phyloP scores from a whole-genome alignment of 2,888 invertebrate genomes.

The Pteria penguin region DNA sequence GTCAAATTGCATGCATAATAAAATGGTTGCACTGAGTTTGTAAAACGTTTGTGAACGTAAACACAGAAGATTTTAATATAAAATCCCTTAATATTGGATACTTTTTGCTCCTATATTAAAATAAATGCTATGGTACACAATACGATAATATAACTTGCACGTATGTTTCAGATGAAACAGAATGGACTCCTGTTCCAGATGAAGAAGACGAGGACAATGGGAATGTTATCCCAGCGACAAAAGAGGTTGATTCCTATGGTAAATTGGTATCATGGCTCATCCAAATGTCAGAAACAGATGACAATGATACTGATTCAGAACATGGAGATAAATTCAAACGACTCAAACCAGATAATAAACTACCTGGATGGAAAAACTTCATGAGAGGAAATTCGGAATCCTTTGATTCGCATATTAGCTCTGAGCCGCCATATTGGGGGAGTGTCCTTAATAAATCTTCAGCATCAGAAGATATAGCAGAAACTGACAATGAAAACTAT shows the following conservation, averaged over 20 bases:
- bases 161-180: constrained; percentile 14
- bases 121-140: too few species aligned
- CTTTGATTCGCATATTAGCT: constrained; percentile 22
- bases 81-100: too few species aligned
- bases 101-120: too few species aligned
- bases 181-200: not conserved
- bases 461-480: constrained; percentile 20
- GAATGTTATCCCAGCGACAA: not conserved
- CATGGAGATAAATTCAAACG: not conserved
- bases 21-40: too few species aligned
- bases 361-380: not conserved
- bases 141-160: too few species aligned
- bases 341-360: not conserved
- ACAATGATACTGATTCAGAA: constrained; percentile 4
- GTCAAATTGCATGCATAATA: too few species aligned
- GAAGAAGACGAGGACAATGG: too few species aligned
- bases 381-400: constrained; percentile 12
- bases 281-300: constrained; percentile 33
- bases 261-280: constrained; percentile 36
- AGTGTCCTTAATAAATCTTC: constrained; percentile 6
- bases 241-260: constrained; percentile 25
- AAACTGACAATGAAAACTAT: constrained; percentile 1
- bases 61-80: too few species aligned
- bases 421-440: constrained; percentile 20
- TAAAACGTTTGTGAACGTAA: too few species aligned